These are phyloP conservation scores for Acrocera orbiculus DNA, from an alignment of 2,888 invertebrate genomes.

Conservation along the genomic window DNA sequence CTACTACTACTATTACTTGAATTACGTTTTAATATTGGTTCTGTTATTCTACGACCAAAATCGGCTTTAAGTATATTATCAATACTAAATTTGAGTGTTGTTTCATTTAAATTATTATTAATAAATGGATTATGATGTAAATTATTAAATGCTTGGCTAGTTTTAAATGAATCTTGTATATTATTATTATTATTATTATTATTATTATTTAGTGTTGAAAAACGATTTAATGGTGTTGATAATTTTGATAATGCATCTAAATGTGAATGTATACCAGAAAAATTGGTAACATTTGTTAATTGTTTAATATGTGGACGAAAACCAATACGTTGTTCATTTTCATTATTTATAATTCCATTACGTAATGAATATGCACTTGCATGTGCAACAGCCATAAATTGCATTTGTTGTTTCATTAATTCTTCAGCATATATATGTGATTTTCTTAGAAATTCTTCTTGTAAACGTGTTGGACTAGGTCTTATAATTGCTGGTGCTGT, in stretches of 20 bases:
- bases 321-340: constrained; percentile 11
- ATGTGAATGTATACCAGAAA: constrained; percentile 45
- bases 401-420: constrained; percentile 32
- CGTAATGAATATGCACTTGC: constrained; percentile 24
- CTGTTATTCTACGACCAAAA: constrained; percentile 55
- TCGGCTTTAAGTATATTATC: constrained; percentile 74
- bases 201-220: constrained; percentile 18
- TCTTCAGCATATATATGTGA: constrained; percentile 31
- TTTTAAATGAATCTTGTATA: constrained; percentile 16
- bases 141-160: constrained; percentile 10
- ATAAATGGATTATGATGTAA: constrained; percentile 20
- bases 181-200: constrained; percentile 25
- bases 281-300: constrained; percentile 14
- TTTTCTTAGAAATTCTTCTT: constrained; percentile 30
- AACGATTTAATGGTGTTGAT: constrained; percentile 25
- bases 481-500: constrained; percentile 14
- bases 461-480: constrained; percentile 21
- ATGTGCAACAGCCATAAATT: constrained; percentile 29
- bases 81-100: constrained; percentile 61
- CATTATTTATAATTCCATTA: constrained; percentile 9
- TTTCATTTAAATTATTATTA: constrained; percentile 34
- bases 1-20: not conserved
- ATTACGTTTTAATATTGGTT: constrained; percentile 40
- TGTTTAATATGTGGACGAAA: constrained; percentile 13
- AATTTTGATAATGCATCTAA: constrained; percentile 49